phyloP scores from a whole-genome alignment of 2,113 vertebrate genomes.

The Xiphophorus maculatus region DNA sequence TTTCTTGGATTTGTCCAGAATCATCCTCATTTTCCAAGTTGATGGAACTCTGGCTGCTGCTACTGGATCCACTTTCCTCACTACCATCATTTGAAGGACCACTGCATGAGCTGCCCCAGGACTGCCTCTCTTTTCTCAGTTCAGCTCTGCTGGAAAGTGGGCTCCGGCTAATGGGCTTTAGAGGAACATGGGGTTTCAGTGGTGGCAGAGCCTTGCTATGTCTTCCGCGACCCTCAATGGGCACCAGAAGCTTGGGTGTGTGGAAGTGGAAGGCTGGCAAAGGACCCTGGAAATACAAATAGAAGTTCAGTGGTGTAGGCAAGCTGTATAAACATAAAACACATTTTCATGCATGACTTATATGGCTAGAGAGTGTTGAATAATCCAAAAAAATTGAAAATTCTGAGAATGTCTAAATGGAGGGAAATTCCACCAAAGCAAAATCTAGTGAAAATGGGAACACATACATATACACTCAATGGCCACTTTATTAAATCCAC shows the following conservation, averaged over 20 bases:
- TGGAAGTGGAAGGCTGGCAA: conserved; percentile 26
- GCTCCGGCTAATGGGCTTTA: conserved; percentile 64
- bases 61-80: conserved; percentile 70
- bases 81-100: conserved; percentile 53
- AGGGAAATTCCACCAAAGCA: neutral
- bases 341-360: neutral
- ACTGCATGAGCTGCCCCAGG: conserved; percentile 22
- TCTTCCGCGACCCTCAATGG: conserved; percentile 52
- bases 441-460: neutral
- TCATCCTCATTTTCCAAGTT: conserved; percentile 61
- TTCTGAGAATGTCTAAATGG: neutral
- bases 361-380: neutral
- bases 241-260: conserved; percentile 71
- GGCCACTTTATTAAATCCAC: neutral
- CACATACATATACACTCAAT: neutral
- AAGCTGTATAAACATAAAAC: neutral
- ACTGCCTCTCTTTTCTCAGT: conserved; percentile 40
- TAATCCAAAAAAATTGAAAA: neutral
- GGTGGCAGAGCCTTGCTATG: conserved; percentile 22
- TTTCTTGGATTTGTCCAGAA: conserved; percentile 8
- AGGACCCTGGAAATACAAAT: conserved; percentile 38
- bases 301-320: neutral
- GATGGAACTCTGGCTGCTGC: conserved; percentile 66
- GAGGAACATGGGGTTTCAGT: conserved; percentile 40
- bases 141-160: conserved; percentile 47